A percentile compares a stretch with the other conserved stretches of the same genome.
Conservation (phyloP, 2,113 vertebrate genomes). For the Elachura formosa region DNA sequence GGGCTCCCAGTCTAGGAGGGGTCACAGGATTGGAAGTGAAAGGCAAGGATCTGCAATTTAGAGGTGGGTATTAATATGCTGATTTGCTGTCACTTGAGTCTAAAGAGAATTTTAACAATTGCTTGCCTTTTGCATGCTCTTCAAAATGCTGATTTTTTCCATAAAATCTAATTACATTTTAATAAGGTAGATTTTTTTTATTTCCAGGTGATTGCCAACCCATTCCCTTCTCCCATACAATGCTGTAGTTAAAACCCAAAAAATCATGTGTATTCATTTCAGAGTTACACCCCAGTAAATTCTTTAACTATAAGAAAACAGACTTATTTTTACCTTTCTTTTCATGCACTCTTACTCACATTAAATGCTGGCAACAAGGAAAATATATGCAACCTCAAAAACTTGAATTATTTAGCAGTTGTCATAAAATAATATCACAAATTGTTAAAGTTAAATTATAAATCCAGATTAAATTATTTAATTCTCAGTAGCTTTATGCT, state of each 20-base stretch:
- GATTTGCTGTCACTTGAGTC: slow-evolving; percentile 33
- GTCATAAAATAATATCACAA: slow-evolving; percentile 16
- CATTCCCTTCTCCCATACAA: background rate
- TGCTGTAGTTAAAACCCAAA: background rate
- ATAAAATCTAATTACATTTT: slow-evolving; percentile 16
- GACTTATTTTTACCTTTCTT: background rate
- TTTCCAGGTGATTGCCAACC: background rate
- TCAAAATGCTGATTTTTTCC: slow-evolving; percentile 18
- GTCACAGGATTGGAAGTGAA: background rate
- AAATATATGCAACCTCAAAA: background rate
- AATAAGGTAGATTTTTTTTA: background rate
- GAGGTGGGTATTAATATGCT: slow-evolving; percentile 39
- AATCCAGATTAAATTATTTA: slow-evolving; percentile 21
- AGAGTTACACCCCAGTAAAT: background rate
- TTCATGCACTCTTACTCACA: background rate
- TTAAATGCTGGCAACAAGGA: background rate
- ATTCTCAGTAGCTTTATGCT: background rate
- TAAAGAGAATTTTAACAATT: slow-evolving; percentile 28
- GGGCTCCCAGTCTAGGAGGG: background rate
- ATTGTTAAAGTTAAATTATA: slow-evolving; percentile 9
- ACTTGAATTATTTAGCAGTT: slow-evolving; percentile 21
- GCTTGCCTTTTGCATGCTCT: background rate
- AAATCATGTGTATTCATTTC: background rate
- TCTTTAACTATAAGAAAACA: background rate
- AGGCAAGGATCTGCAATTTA: slow-evolving; percentile 22